Conservation (phyloP, 1,140 invertebrate species). For the Achatina immaculata region DNA sequence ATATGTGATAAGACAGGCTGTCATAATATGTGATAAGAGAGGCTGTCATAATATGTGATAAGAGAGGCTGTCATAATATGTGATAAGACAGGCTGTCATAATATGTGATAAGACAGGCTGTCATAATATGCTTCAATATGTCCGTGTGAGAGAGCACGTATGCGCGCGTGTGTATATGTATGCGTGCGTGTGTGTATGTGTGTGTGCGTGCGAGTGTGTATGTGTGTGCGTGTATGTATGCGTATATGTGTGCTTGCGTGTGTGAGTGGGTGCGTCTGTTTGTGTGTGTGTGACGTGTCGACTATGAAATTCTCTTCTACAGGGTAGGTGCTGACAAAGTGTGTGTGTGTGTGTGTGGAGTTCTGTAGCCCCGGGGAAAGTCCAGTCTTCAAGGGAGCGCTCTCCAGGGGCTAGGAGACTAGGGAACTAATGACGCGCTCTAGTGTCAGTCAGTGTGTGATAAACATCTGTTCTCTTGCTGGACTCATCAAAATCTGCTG, state of each 20-base stretch:
- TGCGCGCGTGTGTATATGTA: too few relatives aligned
- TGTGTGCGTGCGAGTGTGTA: conserved; percentile 13
- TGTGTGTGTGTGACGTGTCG: conserved; percentile 3
- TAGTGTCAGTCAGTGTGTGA: conserved; percentile 3
- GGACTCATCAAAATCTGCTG: background rate
- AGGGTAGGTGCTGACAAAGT: background rate
- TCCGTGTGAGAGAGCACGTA: too few relatives aligned
- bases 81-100: too few relatives aligned
- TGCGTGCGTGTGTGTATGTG: conserved; percentile 11
- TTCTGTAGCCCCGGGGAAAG: background rate
- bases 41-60: too few relatives aligned
- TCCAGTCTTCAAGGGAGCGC: too few relatives aligned
- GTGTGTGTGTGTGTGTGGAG: background rate
- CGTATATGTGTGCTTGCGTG: background rate
- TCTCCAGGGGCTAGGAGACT: too few relatives aligned
- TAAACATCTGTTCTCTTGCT: conserved; percentile 21
- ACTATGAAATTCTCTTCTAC: background rate
- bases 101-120: too few relatives aligned
- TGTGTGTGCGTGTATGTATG: conserved; percentile 1
- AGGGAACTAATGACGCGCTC: conserved; percentile 3
- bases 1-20: too few relatives aligned
- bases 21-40: too few relatives aligned
- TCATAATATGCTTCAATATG: too few relatives aligned
- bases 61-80: too few relatives aligned
- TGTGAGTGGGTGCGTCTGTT: too few relatives aligned